Evolutionary conservation across 2,888 invertebrate species (phyloP).

Genomic region (Melanophora roralis): DNA sequence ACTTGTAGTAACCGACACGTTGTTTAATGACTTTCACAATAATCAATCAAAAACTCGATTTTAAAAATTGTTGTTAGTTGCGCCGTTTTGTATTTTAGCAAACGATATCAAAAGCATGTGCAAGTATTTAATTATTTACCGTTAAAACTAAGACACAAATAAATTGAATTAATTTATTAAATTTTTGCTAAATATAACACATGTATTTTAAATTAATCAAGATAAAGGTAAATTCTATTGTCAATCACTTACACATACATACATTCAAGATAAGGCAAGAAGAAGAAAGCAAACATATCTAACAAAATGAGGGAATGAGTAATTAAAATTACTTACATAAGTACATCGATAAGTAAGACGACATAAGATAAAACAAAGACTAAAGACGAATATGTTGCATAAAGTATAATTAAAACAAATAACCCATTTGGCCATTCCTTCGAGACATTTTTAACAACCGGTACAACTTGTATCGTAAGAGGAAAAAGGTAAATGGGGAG

Average conservation of each 20-base stretch:
- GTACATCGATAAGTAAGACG: not conserved
- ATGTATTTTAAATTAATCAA: not conserved
- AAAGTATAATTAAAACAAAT: conserved; percentile 19
- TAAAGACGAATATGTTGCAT: conserved; percentile 1
- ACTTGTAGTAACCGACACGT: too few species aligned
- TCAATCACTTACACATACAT: conserved; percentile 5
- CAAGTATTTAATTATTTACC: not conserved
- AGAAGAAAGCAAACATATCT: too few species aligned
- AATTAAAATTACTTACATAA: too few species aligned
- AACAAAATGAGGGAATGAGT: not conserved
- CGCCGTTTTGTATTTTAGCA: too few species aligned
- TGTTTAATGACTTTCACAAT: too few species aligned
- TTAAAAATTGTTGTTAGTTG: too few species aligned
- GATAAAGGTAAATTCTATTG: conserved; percentile 3
- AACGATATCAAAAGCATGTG: too few species aligned
- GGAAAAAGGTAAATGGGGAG: too few species aligned
- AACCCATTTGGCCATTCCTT: too few species aligned
- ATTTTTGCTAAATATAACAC: not conserved
- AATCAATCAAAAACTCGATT: too few species aligned
- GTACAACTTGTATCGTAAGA: too few species aligned
- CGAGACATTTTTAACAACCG: too few species aligned
- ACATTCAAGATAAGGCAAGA: not conserved
- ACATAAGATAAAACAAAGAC: not conserved
- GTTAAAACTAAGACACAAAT: not conserved
- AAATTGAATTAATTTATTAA: not conserved